Evolutionary conservation across 1,140 invertebrate species (phyloP).

Genomic region (Dendroctonus valens): DNA sequence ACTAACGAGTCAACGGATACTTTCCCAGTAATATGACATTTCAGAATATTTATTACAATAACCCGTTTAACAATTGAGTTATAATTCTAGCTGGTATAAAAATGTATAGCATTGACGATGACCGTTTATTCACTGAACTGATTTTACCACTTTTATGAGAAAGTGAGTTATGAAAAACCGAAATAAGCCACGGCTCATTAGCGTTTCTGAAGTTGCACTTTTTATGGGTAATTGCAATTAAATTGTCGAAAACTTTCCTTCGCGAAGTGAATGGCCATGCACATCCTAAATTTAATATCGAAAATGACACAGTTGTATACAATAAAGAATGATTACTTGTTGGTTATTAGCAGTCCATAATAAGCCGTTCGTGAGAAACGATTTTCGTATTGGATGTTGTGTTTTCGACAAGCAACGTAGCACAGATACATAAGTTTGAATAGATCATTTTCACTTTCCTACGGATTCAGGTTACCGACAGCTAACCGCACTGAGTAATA

Average conservation of each 20-base stretch:
- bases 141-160: too few relatives aligned
- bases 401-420: conserved; percentile 1
- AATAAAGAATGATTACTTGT: conserved; percentile 4
- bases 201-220: too few relatives aligned
- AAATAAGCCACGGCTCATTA: too few relatives aligned
- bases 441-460: conserved; percentile 1
- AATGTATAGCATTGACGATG: too few relatives aligned
- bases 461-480: not conserved
- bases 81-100: too few relatives aligned
- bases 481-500: too few relatives aligned
- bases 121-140: too few relatives aligned
- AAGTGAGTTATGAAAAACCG: too few relatives aligned
- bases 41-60: too few relatives aligned
- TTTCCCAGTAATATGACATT: too few relatives aligned
- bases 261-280: conserved; percentile 9
- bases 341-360: conserved; percentile 1
- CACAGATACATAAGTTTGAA: conserved; percentile 12
- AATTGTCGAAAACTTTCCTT: conserved; percentile 15
- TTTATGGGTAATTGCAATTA: not conserved
- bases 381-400: conserved; percentile 6
- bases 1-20: too few relatives aligned
- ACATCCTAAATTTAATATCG: conserved; percentile 19
- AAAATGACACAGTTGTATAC: conserved; percentile 7
- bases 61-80: too few relatives aligned
- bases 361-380: conserved; percentile 13